Evolutionary conservation across 2,888 invertebrate genomes (phyloP).

Genomic region (Venusia cambrica): DNA sequence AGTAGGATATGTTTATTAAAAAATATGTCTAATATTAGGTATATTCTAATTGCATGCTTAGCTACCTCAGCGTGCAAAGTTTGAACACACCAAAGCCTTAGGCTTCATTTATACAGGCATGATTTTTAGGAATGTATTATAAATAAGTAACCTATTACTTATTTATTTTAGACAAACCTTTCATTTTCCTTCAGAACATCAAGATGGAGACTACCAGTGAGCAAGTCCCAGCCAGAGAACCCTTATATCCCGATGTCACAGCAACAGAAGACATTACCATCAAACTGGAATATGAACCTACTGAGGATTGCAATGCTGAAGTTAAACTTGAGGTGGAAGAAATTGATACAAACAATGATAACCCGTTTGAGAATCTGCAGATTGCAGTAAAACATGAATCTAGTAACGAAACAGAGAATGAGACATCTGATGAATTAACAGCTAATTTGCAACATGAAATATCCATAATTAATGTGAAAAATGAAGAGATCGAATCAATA

Average conservation of each 20-base stretch:
- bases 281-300: conserved; percentile 23
- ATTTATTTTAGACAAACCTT: too few relatives aligned
- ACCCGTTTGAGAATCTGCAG: conserved; percentile 41
- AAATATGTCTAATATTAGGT: too few relatives aligned
- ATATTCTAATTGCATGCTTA: too few relatives aligned
- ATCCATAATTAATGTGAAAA: conserved; percentile 14
- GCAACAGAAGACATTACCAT: conserved; percentile 6
- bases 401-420: conserved; percentile 9
- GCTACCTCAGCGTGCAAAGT: too few relatives aligned
- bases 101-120: too few relatives aligned
- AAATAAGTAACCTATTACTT: too few relatives aligned
- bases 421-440: conserved; percentile 2
- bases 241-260: conserved; percentile 3
- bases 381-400: conserved; percentile 38
- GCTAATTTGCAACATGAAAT: conserved; percentile 13
- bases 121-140: too few relatives aligned
- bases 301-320: conserved; percentile 23
- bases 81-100: too few relatives aligned
- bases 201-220: conserved; percentile 15
- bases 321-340: conserved; percentile 34
- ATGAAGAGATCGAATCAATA: conserved; percentile 16
- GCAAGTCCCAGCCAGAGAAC: too few relatives aligned
- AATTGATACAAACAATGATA: conserved; percentile 20
- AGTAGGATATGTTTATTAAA: too few relatives aligned
- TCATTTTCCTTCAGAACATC: conserved; percentile 11